phyloP scores from a whole-genome alignment of 2,888 invertebrate species.

The Cheilosia grossa region DNA sequence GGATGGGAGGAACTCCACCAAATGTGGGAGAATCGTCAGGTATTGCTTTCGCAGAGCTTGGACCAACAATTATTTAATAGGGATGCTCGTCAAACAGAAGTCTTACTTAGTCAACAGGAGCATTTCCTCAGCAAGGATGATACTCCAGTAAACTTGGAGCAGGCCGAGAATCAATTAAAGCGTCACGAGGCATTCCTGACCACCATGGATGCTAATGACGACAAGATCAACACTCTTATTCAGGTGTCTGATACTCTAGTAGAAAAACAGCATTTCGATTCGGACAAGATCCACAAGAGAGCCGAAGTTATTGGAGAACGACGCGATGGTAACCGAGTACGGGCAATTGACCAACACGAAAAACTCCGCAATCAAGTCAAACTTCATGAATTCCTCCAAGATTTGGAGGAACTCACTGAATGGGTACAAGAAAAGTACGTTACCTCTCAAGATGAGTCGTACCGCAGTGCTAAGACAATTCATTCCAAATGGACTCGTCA shows the following conservation, averaged over 20 bases:
- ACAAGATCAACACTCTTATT: constrained; percentile 98
- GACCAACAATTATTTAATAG: constrained; percentile 97
- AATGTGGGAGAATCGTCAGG: constrained; percentile 99
- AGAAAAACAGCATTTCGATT: constrained; percentile 97
- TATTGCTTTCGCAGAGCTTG: constrained; percentile 95
- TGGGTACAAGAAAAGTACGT: constrained; percentile 99
- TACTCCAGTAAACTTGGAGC: constrained; percentile 96
- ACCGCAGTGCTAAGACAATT: constrained; percentile 98
- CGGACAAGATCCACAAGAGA: constrained; percentile 98
- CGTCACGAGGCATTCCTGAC: constrained; percentile 99
- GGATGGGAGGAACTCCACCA: constrained; percentile 99
- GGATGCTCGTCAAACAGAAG: constrained; percentile 98
- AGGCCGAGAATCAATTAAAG: constrained; percentile 98
- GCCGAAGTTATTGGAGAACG: constrained; percentile 97
- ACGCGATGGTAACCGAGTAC: constrained; percentile 94
- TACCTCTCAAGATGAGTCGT: constrained; percentile 99
- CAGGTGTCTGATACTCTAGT: constrained; percentile 96
- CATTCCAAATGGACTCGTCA: constrained; percentile 99
- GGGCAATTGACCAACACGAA: constrained; percentile 95
- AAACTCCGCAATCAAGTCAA: constrained; percentile 96
- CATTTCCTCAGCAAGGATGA: constrained; percentile 98
- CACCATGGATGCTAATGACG: constrained; percentile 99
- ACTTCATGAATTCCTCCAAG: constrained; percentile 97
- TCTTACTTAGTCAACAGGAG: constrained; percentile 98
- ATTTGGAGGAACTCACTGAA: constrained; percentile 98